Conservation (phyloP, 2,113 vertebrate genomes). For the Thunnus thynnus region DNA sequence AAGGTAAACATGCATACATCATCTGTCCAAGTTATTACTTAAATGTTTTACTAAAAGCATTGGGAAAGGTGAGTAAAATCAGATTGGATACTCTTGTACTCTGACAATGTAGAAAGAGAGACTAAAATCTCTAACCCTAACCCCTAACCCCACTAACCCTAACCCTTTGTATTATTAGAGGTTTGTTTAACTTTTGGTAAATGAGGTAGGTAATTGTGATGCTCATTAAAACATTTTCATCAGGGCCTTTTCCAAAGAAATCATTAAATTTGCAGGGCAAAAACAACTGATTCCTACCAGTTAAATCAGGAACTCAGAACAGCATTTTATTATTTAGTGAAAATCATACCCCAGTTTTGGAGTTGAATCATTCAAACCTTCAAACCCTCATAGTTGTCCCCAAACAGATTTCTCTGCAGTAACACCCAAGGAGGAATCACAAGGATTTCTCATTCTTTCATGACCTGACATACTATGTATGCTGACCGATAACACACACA, state of each 20-base stretch:
- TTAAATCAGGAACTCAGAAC: neutral
- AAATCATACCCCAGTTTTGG: neutral
- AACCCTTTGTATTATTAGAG: too few species aligned
- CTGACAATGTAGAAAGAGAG: neutral
- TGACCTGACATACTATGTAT: conserved; percentile 2
- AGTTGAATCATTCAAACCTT: neutral
- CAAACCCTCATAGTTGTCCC: neutral
- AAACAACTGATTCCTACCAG: neutral
- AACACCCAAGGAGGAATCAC: neutral
- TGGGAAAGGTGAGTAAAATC: neutral
- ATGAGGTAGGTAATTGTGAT: too few species aligned
- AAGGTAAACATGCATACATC: neutral
- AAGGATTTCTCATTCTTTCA: neutral
- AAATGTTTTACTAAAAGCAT: conserved; percentile 5
- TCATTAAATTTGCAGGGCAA: neutral
- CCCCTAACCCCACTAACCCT: too few species aligned
- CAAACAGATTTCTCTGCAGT: neutral
- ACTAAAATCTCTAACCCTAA: neutral
- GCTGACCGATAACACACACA: conserved; percentile 1
- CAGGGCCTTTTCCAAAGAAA: conserved; percentile 17
- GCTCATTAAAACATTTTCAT: conserved; percentile 15
- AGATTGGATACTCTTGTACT: neutral
- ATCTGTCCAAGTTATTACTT: neutral
- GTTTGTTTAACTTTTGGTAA: too few species aligned
- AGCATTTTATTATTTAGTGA: neutral